A percentile compares a stretch with the other conserved stretches of the same genome.
phyloP scores from a whole-genome alignment of 1,140 invertebrate species.

The Diabrotica virgifera region DNA sequence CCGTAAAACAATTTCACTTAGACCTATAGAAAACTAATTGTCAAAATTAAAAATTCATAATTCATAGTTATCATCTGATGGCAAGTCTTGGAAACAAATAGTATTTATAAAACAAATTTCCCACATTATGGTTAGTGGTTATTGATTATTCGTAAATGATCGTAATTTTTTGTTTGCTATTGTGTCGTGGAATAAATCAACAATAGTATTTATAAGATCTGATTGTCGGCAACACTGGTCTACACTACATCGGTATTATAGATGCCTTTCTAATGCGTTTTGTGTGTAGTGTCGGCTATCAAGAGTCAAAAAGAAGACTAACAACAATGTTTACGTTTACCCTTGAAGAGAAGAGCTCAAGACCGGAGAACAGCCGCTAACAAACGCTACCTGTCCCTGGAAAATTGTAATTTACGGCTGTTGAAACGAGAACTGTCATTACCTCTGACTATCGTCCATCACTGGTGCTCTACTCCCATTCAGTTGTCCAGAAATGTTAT shows the following conservation, averaged over 20 bases:
- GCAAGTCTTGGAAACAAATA: no score
- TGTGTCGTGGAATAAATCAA: no score
- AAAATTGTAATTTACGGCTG: slow-evolving; percentile 37
- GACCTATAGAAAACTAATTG: no score
- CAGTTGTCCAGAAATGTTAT: slow-evolving; percentile 27
- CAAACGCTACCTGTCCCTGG: slow-evolving; percentile 37
- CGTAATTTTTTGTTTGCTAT: no score
- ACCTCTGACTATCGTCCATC: slow-evolving; percentile 38
- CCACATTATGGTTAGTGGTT: no score
- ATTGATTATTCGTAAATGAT: no score
- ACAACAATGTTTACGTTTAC: slow-evolving; percentile 2
- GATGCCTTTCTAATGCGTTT: slow-evolving; percentile 33
- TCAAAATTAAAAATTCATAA: no score
- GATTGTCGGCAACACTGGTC: no score
- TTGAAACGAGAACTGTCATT: slow-evolving; percentile 38
- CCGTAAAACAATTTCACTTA: no score
- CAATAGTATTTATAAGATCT: no score
- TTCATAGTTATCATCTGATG: no score
- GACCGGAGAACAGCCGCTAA: slow-evolving; percentile 19
- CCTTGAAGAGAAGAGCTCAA: neutral
- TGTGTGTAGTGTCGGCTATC: slow-evolving; percentile 27
- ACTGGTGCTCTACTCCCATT: slow-evolving; percentile 30
- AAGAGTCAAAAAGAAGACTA: neutral
- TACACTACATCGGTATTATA: neutral
- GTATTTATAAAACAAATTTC: no score